Conservation (phyloP, 2,888 invertebrate species). For the Tupiocoris notatus region DNA sequence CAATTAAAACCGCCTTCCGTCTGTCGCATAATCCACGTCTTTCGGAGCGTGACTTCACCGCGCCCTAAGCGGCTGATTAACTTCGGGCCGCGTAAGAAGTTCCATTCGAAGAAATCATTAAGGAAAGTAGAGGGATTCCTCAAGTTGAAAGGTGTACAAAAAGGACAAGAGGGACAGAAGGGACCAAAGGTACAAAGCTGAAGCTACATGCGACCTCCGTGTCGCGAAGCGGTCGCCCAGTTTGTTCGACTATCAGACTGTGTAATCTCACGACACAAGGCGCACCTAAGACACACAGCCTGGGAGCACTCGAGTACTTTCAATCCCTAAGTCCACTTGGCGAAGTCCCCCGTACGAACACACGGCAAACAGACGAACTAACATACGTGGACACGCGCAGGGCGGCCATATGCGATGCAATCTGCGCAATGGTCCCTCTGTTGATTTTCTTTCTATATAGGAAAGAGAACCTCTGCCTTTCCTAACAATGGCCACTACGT, state of each 20-base stretch:
- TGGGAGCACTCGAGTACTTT: neutral
- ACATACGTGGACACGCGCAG: conserved; percentile 35
- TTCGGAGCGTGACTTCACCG: too few species aligned
- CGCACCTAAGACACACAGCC: neutral
- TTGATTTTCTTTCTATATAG: too few species aligned
- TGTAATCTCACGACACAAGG: conserved; percentile 37
- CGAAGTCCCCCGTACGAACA: neutral
- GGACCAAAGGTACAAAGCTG: conserved; percentile 5
- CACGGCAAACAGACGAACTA: conserved; percentile 29
- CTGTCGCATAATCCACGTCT: too few species aligned
- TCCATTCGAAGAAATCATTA: neutral
- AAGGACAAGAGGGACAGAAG: neutral
- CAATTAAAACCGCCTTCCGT: too few species aligned
- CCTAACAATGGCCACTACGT: neutral
- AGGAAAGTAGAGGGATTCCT: neutral
- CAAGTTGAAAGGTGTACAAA: neutral
- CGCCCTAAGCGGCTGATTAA: too few species aligned
- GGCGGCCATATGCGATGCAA: conserved; percentile 36
- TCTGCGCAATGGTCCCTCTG: conserved; percentile 32
- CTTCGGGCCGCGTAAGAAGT: neutral
- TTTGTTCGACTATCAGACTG: conserved; percentile 24
- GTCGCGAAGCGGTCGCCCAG: conserved; percentile 33
- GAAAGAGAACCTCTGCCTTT: neutral
- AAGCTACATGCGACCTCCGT: conserved; percentile 36
- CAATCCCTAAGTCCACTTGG: neutral